These are phyloP conservation scores for Shinisaurus crocodilurus DNA, from an alignment of 2,113 vertebrate species.

Conservation along the genomic window DNA sequence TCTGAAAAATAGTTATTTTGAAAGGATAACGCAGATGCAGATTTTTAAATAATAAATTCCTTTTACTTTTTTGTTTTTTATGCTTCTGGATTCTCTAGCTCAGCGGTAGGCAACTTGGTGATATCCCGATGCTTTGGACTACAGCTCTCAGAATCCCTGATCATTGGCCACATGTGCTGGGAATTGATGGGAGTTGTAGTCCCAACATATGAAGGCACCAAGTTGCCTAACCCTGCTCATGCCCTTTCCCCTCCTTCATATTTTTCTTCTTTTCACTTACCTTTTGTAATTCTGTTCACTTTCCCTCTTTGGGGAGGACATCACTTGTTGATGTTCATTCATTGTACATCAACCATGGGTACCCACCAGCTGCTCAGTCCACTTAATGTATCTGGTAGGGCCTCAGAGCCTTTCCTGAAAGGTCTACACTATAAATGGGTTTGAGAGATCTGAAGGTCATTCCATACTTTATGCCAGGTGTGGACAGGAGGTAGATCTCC, in stretches of 20 bases:
- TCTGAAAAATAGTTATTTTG: conserved; percentile 50
- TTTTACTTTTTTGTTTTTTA: conserved; percentile 26
- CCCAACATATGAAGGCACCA: too few species aligned
- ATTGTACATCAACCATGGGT: background rate
- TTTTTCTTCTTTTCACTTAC: background rate
- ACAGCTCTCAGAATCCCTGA: too few species aligned
- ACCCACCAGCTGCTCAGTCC: background rate
- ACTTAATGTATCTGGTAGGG: background rate
- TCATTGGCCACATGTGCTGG: too few species aligned
- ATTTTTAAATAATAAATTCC: conserved; percentile 16
- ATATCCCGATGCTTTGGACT: too few species aligned
- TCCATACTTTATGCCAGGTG: background rate
- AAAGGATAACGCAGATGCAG: conserved; percentile 46
- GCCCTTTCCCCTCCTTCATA: background rate
- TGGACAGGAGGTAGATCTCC: too few species aligned
- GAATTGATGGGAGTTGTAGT: too few species aligned
- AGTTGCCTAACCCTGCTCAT: too few species aligned
- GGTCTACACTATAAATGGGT: background rate
- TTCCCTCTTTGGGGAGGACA: background rate
- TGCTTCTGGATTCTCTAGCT: background rate
- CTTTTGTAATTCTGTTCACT: background rate
- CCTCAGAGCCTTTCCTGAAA: background rate
- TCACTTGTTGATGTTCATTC: background rate
- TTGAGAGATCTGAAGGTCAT: background rate
- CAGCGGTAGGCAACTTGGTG: too few species aligned